Evolutionary conservation across 2,888 invertebrate genomes (phyloP).

Genomic region (Synanthedon andrenaeformis): DNA sequence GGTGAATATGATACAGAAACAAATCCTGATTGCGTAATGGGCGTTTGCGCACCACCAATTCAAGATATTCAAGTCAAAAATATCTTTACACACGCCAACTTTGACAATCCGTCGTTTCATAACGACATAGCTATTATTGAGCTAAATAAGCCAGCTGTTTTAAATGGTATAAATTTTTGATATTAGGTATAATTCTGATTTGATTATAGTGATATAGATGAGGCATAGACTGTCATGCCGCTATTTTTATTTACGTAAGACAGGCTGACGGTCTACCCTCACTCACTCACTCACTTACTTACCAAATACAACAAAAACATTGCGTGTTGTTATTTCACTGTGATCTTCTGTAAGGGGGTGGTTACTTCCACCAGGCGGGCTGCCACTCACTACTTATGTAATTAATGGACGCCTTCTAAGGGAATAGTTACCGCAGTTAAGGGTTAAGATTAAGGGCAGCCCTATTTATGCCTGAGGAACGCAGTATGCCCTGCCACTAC

Average conservation of each 20-base stretch:
- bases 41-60: constrained; percentile 44
- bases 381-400: too few species aligned
- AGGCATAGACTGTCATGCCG: background rate
- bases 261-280: too few species aligned
- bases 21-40: constrained; percentile 48
- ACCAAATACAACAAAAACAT: too few species aligned
- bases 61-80: constrained; percentile 55
- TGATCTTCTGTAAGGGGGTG: too few species aligned
- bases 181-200: background rate
- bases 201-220: background rate
- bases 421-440: too few species aligned
- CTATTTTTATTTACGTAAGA: background rate
- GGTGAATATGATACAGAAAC: constrained; percentile 71
- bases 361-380: too few species aligned
- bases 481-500: too few species aligned
- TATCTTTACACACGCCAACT: constrained; percentile 60
- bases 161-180: constrained; percentile 35
- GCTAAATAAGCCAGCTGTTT: constrained; percentile 41
- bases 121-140: constrained; percentile 75
- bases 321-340: too few species aligned
- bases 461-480: too few species aligned
- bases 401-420: too few species aligned
- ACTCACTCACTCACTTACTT: too few species aligned
- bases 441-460: too few species aligned
- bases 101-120: constrained; percentile 49